These are phyloP conservation scores for Drosophila affinis DNA, from an alignment of 2,888 invertebrate species.

Conservation along the genomic window DNA sequence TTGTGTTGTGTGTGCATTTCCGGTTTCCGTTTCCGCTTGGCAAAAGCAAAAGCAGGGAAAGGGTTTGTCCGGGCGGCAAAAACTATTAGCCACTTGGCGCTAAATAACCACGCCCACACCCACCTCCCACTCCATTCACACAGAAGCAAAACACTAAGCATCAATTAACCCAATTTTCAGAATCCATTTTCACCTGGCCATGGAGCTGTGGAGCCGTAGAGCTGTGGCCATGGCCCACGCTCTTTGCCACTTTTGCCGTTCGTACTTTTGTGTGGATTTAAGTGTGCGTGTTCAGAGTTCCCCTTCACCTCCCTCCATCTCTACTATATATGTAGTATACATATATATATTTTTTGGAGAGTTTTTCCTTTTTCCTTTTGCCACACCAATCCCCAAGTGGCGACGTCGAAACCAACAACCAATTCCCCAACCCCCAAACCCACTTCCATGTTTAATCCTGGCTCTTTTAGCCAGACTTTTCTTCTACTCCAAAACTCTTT, in stretches of 20 bases:
- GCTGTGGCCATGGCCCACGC: slow-evolving; percentile 38
- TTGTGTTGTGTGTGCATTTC: slow-evolving; percentile 69
- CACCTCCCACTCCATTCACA: slow-evolving; percentile 10
- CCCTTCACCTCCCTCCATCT: slow-evolving; percentile 30
- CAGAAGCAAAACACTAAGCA: slow-evolving; percentile 67
- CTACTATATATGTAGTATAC: not conserved
- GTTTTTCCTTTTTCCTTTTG: slow-evolving; percentile 8
- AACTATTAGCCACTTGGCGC: slow-evolving; percentile 77
- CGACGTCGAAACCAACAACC: slow-evolving; percentile 31
- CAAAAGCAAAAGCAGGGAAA: not conserved
- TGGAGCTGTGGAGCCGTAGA: slow-evolving; percentile 17
- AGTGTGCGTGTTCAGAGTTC: slow-evolving; percentile 47
- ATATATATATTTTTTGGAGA: slow-evolving; percentile 14
- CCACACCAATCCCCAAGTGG: slow-evolving; percentile 37
- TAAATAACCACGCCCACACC: slow-evolving; percentile 69
- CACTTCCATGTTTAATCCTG: slow-evolving; percentile 34
- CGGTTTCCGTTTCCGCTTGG: slow-evolving; percentile 69
- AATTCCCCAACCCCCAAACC: slow-evolving; percentile 13
- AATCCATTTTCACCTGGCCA: slow-evolving; percentile 77
- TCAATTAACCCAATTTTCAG: slow-evolving; percentile 79
- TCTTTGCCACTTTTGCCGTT: slow-evolving; percentile 36
- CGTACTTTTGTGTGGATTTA: slow-evolving; percentile 30
- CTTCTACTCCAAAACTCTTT: slow-evolving; percentile 23
- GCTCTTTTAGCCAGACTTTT: slow-evolving; percentile 35
- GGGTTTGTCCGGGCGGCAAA: slow-evolving; percentile 30